These are phyloP conservation scores for Marmota flaviventris DNA, from an alignment of 2,113 vertebrate species.

Conservation along the genomic window DNA sequence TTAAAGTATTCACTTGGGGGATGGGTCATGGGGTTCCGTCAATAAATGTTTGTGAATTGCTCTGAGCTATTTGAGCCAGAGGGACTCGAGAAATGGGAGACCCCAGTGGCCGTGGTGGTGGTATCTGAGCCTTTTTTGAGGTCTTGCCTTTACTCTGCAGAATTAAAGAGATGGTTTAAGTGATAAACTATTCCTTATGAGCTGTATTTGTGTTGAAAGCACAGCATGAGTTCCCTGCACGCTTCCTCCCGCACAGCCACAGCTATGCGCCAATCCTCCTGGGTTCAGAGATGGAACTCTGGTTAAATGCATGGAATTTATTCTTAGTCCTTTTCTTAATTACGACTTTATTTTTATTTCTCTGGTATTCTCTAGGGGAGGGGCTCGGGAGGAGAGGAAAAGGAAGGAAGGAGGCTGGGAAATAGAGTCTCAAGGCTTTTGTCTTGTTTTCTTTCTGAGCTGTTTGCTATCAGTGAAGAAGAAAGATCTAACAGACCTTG, in stretches of 20 bases:
- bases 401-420: constrained; percentile 60
- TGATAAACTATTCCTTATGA: constrained; percentile 84
- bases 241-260: constrained; percentile 76
- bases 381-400: constrained; percentile 54
- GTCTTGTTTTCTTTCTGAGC: constrained; percentile 62
- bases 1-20: constrained; percentile 75
- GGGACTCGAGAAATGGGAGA: constrained; percentile 77
- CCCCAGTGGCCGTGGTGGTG: constrained; percentile 60
- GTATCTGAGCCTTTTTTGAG: constrained; percentile 75
- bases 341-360: constrained; percentile 70
- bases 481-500: constrained; percentile 81
- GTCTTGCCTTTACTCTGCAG: constrained; percentile 79
- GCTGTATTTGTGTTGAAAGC: constrained; percentile 81
- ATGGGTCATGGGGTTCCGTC: constrained; percentile 69
- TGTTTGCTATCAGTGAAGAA: constrained; percentile 73
- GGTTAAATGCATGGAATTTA: constrained; percentile 83
- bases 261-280: constrained; percentile 81
- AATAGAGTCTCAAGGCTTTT: constrained; percentile 59
- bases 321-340: constrained; percentile 67
- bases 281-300: constrained; percentile 71
- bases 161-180: constrained; percentile 80
- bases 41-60: constrained; percentile 82
- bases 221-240: constrained; percentile 71
- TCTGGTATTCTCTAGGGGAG: constrained; percentile 69
- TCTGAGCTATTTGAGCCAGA: constrained; percentile 75